phyloP scores from a whole-genome alignment of 1,140 invertebrate species.

The Drosophila seguyi region DNA sequence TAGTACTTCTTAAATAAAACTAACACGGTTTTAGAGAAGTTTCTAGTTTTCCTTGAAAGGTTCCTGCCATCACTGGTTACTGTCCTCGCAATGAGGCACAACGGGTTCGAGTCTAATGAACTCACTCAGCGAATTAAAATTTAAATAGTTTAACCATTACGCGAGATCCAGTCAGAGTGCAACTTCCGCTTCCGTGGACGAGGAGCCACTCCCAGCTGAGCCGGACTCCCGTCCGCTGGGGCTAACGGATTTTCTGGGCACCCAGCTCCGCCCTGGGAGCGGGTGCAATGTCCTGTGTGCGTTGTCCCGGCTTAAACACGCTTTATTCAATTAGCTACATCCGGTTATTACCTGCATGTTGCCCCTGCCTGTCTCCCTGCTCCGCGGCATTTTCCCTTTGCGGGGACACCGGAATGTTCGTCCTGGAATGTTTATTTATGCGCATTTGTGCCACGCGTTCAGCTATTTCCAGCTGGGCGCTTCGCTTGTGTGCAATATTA shows the following conservation, averaged over 20 bases:
- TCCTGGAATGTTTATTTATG: constrained; percentile 70
- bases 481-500: constrained; percentile 73
- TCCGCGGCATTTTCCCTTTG: constrained; percentile 38
- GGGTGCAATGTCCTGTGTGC: constrained; percentile 46
- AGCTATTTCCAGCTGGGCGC: constrained; percentile 78
- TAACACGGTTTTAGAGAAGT: neutral
- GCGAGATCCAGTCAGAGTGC: constrained; percentile 57
- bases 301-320: constrained; percentile 66
- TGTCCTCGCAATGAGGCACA: constrained; percentile 18
- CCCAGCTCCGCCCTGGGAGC: constrained; percentile 20
- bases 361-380: neutral
- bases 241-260: constrained; percentile 5
- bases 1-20: no score
- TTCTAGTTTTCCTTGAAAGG: neutral
- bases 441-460: constrained; percentile 59
- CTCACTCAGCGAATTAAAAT: constrained; percentile 62
- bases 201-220: constrained; percentile 33
- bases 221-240: constrained; percentile 26
- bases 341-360: constrained; percentile 78
- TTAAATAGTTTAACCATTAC: constrained; percentile 77
- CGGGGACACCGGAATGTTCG: constrained; percentile 41
- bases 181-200: constrained; percentile 53
- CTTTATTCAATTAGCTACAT: constrained; percentile 83
- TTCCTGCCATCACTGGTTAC: neutral
- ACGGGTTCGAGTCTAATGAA: constrained; percentile 41